Evolutionary conservation across 2,888 invertebrate species (phyloP).

Genomic region (Clivina fossor): DNA sequence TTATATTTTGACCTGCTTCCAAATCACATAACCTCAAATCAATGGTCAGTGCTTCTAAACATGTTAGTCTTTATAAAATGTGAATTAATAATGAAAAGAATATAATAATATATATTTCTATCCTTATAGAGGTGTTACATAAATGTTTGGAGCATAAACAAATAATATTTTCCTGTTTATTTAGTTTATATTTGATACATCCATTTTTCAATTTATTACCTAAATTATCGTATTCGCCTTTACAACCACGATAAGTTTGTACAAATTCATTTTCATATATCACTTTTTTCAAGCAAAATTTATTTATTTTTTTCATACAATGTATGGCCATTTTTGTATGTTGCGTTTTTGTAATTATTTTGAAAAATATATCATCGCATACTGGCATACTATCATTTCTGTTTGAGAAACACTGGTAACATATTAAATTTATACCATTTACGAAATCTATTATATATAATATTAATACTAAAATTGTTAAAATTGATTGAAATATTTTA

Average conservation of each 20-base stretch:
- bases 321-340: slow-evolving; percentile 37
- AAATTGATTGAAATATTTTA: too few relatives aligned
- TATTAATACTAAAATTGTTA: too few relatives aligned
- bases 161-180: slow-evolving; percentile 34
- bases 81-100: slow-evolving; percentile 3
- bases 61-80: neutral
- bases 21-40: slow-evolving; percentile 8
- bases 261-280: slow-evolving; percentile 9
- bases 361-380: slow-evolving; percentile 40
- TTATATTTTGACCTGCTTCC: too few relatives aligned
- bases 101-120: slow-evolving; percentile 13
- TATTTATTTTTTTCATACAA: slow-evolving; percentile 37
- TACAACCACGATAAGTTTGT: slow-evolving; percentile 40
- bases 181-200: slow-evolving; percentile 35
- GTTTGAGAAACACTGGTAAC: slow-evolving; percentile 41
- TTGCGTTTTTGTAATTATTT: slow-evolving; percentile 35
- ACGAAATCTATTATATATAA: too few relatives aligned
- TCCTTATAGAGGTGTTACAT: slow-evolving; percentile 37
- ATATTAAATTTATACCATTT: slow-evolving; percentile 35
- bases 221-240: slow-evolving; percentile 35
- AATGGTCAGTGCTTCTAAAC: slow-evolving; percentile 18
- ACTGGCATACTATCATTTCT: slow-evolving; percentile 34
- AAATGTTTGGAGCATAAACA: slow-evolving; percentile 34
- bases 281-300: slow-evolving; percentile 40
- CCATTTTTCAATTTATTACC: slow-evolving; percentile 37